phyloP scores from a whole-genome alignment of 2,888 invertebrate genomes.

The Lottia gigantea region DNA sequence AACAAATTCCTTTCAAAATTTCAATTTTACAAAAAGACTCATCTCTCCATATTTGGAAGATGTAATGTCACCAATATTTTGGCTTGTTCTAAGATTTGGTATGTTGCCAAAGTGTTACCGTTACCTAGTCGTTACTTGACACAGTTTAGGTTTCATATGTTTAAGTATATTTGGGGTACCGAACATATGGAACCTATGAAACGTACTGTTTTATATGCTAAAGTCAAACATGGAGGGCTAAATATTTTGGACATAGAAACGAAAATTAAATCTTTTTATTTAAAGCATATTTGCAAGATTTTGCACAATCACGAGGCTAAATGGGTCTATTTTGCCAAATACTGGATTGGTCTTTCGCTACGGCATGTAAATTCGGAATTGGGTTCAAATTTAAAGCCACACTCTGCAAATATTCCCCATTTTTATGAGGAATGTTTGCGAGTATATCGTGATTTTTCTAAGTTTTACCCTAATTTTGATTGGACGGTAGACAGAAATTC shows the following conservation, averaged over 20 bases:
- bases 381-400: conserved; percentile 22
- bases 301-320: conserved; percentile 18
- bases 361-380: conserved; percentile 15
- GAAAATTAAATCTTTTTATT: conserved; percentile 19
- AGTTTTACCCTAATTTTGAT: background rate
- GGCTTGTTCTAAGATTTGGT: conserved; percentile 3
- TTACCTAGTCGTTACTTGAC: background rate
- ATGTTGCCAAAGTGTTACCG: background rate
- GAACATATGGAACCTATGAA: conserved; percentile 10
- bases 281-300: conserved; percentile 24
- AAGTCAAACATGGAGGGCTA: conserved; percentile 23
- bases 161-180: conserved; percentile 1
- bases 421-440: conserved; percentile 22
- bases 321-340: conserved; percentile 24
- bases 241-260: conserved; percentile 21
- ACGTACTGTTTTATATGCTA: conserved; percentile 20
- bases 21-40: conserved; percentile 17
- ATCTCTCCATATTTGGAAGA: conserved; percentile 9
- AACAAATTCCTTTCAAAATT: conserved; percentile 25
- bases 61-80: conserved; percentile 1
- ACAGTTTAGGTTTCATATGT: conserved; percentile 1
- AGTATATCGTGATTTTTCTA: conserved; percentile 8
- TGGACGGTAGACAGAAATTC: background rate
- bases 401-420: conserved; percentile 22
- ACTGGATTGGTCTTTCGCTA: conserved; percentile 25